Base-by-base conservation (phyloP, 2,113 vertebrate species). In the Grammomys dolichurus region DNA sequence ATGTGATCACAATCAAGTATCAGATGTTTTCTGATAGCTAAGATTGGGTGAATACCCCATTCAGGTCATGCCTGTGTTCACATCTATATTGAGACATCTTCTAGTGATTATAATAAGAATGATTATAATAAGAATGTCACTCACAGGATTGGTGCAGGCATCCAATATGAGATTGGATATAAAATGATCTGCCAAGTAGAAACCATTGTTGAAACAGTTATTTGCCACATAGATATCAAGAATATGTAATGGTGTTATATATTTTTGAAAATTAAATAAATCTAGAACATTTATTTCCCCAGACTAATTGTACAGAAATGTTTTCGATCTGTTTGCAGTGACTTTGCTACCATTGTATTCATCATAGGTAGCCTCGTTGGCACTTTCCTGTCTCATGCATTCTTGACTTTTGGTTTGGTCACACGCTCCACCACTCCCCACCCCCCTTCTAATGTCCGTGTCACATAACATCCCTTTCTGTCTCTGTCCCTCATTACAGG, bases 191-290 rank as follows among this genome's bases (percentile, higher is more conserved):
- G 14, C 31, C 56, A 96, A 43, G 4, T 76, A 36, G 28, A 93
- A 93, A 86, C n/a, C 65, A 19, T 67, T 94, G n/a, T 93, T 87
- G 63, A 46, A 87, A 78, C 69, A 92, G 9, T 43, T 73, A 84
- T 75, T 81, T 91, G 43, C 51, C 60, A 28, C 40, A 17, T 75
- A 10, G 43, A 69, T 14, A 81, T 2, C 40, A 10, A 70, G 2
- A 3, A 4, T 67, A 60, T 43, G 82, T 65, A 91, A 87, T 69
- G 65, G 92, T 19, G 1, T 11, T 54, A 31, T 54, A 28, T 72
- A 46, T 9, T 72, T 94, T 58, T 91, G 28, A 46, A 91, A 76
- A 56, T 89, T 65, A 76, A 77, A 88, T 81, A 69, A 72, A 26
- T 86, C 14, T 5, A 36, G 40, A 5, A 93, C 80, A 1, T 60